Conservation (phyloP, 2,113 vertebrate species). For the Zosterops borbonicus region DNA sequence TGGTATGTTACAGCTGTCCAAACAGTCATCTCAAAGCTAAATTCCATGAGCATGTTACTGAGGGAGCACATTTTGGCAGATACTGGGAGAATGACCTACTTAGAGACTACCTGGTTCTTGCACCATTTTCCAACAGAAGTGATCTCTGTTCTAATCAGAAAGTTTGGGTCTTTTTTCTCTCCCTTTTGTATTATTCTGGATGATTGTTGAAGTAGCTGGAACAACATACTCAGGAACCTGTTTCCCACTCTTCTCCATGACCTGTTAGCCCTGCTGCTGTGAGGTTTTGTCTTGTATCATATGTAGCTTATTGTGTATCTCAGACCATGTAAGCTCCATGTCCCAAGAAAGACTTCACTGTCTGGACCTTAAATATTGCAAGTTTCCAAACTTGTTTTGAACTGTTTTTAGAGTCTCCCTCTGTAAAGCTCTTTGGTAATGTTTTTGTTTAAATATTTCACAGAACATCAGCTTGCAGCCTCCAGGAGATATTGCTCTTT, state of each 20-base stretch:
- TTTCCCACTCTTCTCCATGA: neutral
- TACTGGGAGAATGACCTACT: neutral
- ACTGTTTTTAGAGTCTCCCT: neutral
- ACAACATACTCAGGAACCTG: neutral
- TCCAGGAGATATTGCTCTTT: constrained; percentile 50
- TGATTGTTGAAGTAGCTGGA: neutral
- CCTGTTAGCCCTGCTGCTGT: neutral
- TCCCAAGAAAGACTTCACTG: neutral
- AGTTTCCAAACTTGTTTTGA: neutral
- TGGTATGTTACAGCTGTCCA: neutral
- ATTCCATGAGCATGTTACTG: neutral
- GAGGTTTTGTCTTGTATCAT: neutral
- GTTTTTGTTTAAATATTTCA: constrained; percentile 10
- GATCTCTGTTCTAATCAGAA: neutral
- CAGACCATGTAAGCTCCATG: neutral
- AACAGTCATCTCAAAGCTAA: neutral
- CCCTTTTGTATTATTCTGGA: neutral
- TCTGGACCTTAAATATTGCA: neutral
- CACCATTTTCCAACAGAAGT: neutral
- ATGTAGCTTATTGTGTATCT: neutral
- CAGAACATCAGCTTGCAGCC: constrained; percentile 68
- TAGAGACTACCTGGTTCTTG: neutral
- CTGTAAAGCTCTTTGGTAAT: neutral
- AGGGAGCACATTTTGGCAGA: neutral
- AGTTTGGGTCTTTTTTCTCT: neutral